Evolutionary conservation across 2,113 vertebrate species (phyloP).

Genomic region (Apistogramma diplotaenia): DNA sequence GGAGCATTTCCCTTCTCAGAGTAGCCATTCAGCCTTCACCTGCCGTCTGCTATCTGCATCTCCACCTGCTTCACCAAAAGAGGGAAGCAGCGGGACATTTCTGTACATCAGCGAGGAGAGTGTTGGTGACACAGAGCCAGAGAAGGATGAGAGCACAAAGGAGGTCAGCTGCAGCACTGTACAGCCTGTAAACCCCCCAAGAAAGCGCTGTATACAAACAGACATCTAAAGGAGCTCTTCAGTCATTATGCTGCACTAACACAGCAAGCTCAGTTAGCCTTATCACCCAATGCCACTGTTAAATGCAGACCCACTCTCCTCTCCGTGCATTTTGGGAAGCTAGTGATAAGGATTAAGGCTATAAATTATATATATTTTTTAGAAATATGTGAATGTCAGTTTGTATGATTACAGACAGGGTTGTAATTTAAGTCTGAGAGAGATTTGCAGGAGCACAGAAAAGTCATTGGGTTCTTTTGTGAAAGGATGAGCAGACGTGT

Average conservation of each 20-base stretch:
- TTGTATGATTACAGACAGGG: not conserved
- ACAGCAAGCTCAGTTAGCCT: conserved; percentile 29
- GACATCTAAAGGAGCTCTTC: conserved; percentile 82
- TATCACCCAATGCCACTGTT: conserved; percentile 5
- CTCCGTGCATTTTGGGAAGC: not conserved
- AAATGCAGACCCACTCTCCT: not conserved
- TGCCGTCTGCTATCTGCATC: conserved; percentile 56
- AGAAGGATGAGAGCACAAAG: conserved; percentile 47
- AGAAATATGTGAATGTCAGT: conserved; percentile 23
- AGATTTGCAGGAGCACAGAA: not conserved
- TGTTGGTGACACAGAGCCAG: not conserved
- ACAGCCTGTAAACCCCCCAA: conserved; percentile 75
- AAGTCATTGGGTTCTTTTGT: conserved; percentile 6
- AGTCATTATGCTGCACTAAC: not conserved
- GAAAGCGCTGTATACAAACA: conserved; percentile 86
- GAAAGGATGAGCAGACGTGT: not conserved
- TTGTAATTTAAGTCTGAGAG: not conserved
- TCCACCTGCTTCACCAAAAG: conserved; percentile 53
- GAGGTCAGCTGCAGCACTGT: conserved; percentile 80
- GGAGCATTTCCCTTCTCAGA: conserved; percentile 80
- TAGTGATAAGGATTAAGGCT: not conserved
- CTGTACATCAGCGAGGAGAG: conserved; percentile 85
- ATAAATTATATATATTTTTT: not conserved
- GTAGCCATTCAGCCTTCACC: conserved; percentile 26
- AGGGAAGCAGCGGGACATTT: conserved; percentile 71